phyloP scores from a whole-genome alignment of 2,797 vertebrate genomes.

The Tenualosa ilisha region DNA sequence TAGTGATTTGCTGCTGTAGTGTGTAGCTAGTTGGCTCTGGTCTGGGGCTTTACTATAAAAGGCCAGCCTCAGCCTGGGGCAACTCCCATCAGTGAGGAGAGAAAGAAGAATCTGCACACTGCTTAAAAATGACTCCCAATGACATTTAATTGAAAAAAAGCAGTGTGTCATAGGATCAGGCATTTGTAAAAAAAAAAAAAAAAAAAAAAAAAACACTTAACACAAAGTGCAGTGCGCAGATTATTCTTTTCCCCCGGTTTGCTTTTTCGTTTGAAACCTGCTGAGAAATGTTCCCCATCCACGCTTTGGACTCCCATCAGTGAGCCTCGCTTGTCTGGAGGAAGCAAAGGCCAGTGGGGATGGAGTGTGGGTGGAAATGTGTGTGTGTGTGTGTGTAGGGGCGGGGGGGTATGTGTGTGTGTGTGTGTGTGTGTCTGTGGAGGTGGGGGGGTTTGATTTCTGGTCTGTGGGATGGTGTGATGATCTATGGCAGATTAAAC shows the following conservation, averaged over 20 bases:
- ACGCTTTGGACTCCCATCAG: neutral
- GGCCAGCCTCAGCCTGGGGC: too few relatives aligned
- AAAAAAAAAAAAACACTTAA: too few relatives aligned
- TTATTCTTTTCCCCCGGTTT: too few relatives aligned
- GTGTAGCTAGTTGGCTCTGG: neutral
- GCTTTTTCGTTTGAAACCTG: too few relatives aligned
- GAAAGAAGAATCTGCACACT: too few relatives aligned
- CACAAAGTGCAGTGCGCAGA: too few relatives aligned
- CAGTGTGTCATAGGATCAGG: too few relatives aligned
- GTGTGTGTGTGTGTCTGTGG: neutral
- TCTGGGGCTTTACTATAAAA: neutral
- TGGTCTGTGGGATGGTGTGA: slow-evolving; percentile 11
- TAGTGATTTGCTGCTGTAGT: neutral
- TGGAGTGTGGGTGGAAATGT: neutral
- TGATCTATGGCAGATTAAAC: slow-evolving; percentile 43
- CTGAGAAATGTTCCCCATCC: neutral
- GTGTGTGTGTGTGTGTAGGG: neutral
- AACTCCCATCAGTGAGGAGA: too few relatives aligned
- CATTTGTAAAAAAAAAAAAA: too few relatives aligned
- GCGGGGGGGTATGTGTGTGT: neutral
- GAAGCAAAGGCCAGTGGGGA: neutral
- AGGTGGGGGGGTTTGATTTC: neutral
- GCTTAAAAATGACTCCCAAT: too few relatives aligned
- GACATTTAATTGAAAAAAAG: too few relatives aligned
- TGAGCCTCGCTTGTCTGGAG: neutral